Evolutionary conservation across 2,797 vertebrate species (phyloP), one percentile per base, ranked within the genome.

Genomic region (Percopsis omiscomaycus): DNA sequence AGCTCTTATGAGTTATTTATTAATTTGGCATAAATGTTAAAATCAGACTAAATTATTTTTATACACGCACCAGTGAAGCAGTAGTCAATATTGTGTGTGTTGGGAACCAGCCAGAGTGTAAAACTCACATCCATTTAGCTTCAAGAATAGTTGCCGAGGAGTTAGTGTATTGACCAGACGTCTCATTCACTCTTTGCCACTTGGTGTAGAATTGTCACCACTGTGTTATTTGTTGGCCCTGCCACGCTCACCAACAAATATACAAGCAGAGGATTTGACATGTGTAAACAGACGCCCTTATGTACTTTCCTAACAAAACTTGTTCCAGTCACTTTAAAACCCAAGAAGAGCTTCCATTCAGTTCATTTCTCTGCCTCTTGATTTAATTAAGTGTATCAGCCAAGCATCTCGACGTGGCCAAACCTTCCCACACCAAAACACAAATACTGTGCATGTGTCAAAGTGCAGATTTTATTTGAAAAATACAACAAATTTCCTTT

Each of bases 11-110:
- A 71, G 79, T 70, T 82, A 82, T 78, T 86, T 84, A 75, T 85
- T 71, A 68, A 83, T 86, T 86, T 88, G 66, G 71, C 62, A 73
- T 82, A 71, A 76, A 84, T 65, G 37, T 69, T 63, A 63, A 69
- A 74, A 81, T 61, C 71, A 69, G 55, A 49, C 69, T 74, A 80
- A 83, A 89, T 85, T 82, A 85, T 87, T 89, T 89, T 84, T 84
- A 86, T 73, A 78, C 71, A 53, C 13, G 48, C 74, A 64, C 46
- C 82, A 81, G 83, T 75, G 69, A 77, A 80, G 77, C 61, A 30
- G 59, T 65, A 66, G 27, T 44, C 51, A 51, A 54, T 55, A 71
- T 48, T 70, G 69, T 84, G 70, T 84, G 76, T 58, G 29, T 77
- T 80, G 68, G 86, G 63, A 42, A 10, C 28, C 16, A 61, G 70